These are phyloP conservation scores for Lasius fuliginosus DNA, from an alignment of 2,888 invertebrate species.

Conservation along the genomic window DNA sequence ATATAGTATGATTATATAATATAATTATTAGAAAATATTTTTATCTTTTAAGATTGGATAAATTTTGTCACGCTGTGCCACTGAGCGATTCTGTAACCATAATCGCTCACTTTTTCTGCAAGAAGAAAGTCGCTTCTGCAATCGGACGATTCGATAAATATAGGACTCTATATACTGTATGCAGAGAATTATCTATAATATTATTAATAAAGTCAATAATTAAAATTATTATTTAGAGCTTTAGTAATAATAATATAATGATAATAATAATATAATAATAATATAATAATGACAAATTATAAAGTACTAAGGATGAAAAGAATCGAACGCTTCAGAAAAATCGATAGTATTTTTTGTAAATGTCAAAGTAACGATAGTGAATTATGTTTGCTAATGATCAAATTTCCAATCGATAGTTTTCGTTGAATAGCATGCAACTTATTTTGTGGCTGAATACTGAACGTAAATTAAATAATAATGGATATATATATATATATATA, in stretches of 20 bases:
- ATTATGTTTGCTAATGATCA: constrained; percentile 44
- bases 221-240: constrained; percentile 57
- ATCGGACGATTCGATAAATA: constrained; percentile 69
- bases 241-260: constrained; percentile 62
- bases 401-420: constrained; percentile 50
- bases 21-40: constrained; percentile 22
- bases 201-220: constrained; percentile 67
- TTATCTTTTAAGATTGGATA: constrained; percentile 1
- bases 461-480: constrained; percentile 82
- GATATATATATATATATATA: constrained; percentile 27
- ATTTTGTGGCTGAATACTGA: constrained; percentile 79
- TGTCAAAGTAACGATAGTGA: constrained; percentile 51
- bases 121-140: constrained; percentile 56
- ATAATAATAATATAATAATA: constrained; percentile 66
- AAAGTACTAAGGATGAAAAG: constrained; percentile 12
- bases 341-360: constrained; percentile 51
- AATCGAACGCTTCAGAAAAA: constrained; percentile 8
- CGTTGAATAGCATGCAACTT: constrained; percentile 60
- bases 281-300: constrained; percentile 42
- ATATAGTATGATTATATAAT: neutral
- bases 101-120: constrained; percentile 6
- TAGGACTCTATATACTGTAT: constrained; percentile 70
- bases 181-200: constrained; percentile 64
- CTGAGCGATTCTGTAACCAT: neutral
- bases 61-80: neutral